These are phyloP conservation scores for Patella caerulea DNA, from an alignment of 2,888 invertebrate species.

Conservation along the genomic window DNA sequence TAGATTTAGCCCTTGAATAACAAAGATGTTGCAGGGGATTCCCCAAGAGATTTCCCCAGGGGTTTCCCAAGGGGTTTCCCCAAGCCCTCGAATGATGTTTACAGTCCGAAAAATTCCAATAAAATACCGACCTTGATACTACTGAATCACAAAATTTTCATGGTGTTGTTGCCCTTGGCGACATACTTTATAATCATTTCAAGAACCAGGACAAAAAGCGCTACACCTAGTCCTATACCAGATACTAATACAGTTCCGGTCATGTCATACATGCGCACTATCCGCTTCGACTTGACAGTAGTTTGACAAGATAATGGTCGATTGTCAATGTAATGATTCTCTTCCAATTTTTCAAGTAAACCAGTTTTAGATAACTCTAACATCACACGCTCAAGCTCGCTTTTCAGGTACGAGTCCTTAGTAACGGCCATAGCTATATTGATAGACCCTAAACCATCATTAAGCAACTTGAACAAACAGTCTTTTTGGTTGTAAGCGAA, in stretches of 20 bases:
- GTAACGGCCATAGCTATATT: not conserved
- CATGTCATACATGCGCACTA: not conserved
- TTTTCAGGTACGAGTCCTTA: not conserved
- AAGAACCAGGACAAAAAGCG: not conserved
- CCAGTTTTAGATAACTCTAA: not conserved
- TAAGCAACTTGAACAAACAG: not conserved
- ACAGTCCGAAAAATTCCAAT: no score
- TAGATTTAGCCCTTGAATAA: no score
- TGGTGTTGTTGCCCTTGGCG: no score
- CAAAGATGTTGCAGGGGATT: no score
- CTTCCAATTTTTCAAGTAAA: not conserved
- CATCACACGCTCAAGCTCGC: not conserved
- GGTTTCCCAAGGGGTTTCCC: no score
- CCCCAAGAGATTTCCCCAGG: no score
- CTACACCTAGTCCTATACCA: not conserved
- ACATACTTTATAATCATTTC: not conserved
- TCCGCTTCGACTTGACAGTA: not conserved
- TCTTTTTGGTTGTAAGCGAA: not conserved
- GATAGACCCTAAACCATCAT: not conserved
- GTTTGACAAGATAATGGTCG: not conserved
- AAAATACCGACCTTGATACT: no score
- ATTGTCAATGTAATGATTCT: not conserved
- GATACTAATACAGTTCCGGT: not conserved
- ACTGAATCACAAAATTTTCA: no score
- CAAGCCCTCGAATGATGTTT: no score